A percentile compares a stretch with the other conserved stretches of the same genome.
Evolutionary conservation across 2,113 vertebrate species (phyloP).

Genomic region (Boleophthalmus pectinirostris): DNA sequence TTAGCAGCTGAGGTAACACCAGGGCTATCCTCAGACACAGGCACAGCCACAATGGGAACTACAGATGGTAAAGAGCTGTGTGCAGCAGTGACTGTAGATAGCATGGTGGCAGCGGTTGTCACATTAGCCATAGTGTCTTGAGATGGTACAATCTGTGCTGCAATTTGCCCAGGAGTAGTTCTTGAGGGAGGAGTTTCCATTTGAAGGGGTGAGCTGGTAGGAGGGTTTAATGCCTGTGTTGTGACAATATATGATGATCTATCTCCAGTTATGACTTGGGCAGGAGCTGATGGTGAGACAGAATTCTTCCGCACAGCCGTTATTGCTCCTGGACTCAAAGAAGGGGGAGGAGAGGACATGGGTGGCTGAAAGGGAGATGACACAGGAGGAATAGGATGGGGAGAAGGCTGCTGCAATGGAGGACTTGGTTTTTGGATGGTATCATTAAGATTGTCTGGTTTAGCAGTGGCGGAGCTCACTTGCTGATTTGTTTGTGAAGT

Average conservation of each 20-base stretch:
- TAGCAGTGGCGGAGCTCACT: constrained; percentile 52
- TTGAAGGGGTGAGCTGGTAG: constrained; percentile 46
- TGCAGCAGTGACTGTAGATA: constrained; percentile 44
- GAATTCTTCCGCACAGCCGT: constrained; percentile 81
- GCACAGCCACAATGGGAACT: constrained; percentile 51
- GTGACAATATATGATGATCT: constrained; percentile 64
- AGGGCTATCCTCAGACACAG: constrained; percentile 50
- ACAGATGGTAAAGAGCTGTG: constrained; percentile 59
- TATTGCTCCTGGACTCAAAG: constrained; percentile 82
- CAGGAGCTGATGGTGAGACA: constrained; percentile 71
- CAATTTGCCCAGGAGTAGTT: constrained; percentile 39
- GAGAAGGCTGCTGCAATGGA: constrained; percentile 72
- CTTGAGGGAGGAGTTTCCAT: constrained; percentile 53
- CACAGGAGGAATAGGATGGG: constrained; percentile 48
- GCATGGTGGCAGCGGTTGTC: constrained; percentile 41
- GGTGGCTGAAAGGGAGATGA: constrained; percentile 77
- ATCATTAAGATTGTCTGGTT: constrained; percentile 80
- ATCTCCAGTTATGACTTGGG: constrained; percentile 78
- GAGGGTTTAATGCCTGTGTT: constrained; percentile 41
- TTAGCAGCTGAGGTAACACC: constrained; percentile 41
- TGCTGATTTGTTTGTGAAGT: constrained; percentile 56
- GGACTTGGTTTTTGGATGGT: constrained; percentile 59
- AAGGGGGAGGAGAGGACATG: constrained; percentile 80
- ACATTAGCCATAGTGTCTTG: constrained; percentile 48
- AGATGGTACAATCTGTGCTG: constrained; percentile 33